Conservation (phyloP, 1,140 invertebrate species). For the Manduca sexta region DNA sequence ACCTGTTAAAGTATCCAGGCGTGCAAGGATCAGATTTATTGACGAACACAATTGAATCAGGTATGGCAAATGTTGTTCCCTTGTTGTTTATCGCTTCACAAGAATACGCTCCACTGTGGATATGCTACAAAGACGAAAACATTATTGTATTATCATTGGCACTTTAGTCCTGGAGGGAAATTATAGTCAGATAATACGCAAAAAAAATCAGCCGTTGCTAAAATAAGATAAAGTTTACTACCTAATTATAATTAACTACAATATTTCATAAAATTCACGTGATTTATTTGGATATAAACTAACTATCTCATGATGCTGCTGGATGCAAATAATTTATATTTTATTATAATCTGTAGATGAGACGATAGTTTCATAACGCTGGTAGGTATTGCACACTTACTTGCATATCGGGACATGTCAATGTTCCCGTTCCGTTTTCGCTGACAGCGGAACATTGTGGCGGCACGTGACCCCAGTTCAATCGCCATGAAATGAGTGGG, state of each 20-base stretch:
- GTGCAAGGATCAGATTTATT: conserved; percentile 78
- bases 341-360: no score
- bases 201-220: no score
- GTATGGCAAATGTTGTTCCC: conserved; percentile 89
- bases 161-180: no score
- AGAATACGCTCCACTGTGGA: conserved; percentile 96
- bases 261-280: no score
- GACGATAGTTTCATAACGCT: no score
- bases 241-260: no score
- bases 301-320: no score
- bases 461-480: conserved; percentile 98
- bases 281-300: no score
- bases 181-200: no score
- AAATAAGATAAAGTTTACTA: no score
- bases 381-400: conserved; percentile 28
- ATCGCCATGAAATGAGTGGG: conserved; percentile 94
- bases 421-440: conserved; percentile 84
- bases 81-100: conserved; percentile 95
- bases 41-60: conserved; percentile 92
- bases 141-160: not conserved
- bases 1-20: conserved; percentile 87
- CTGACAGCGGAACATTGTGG: conserved; percentile 85
- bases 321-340: no score
- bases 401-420: conserved; percentile 86
- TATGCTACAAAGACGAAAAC: conserved; percentile 40